phyloP scores from a whole-genome alignment of 1,140 invertebrate species.

The Microvelia longipes region DNA sequence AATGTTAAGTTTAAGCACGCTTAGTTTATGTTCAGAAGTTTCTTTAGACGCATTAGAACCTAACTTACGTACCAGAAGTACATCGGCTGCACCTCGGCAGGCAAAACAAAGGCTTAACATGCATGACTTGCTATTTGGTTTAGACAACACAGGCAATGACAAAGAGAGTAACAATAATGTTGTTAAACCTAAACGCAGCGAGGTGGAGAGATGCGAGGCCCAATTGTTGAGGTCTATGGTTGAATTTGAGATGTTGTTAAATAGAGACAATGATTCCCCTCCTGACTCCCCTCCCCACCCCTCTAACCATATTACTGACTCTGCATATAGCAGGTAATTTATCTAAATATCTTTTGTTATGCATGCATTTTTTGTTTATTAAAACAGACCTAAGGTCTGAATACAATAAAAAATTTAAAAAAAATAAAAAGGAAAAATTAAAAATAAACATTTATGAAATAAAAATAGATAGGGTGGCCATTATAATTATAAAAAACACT shows the following conservation, averaged over 20 bases:
- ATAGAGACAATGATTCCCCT: slow-evolving; percentile 4
- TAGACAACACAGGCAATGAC: slow-evolving; percentile 1
- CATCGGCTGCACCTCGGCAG: neutral
- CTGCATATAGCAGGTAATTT: slow-evolving; percentile 49
- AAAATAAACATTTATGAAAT: too few relatives aligned
- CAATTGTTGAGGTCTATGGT: slow-evolving; percentile 24
- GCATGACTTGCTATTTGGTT: slow-evolving; percentile 18
- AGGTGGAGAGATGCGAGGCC: slow-evolving; percentile 20
- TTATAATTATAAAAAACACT: too few relatives aligned
- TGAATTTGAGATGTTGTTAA: slow-evolving; percentile 24
- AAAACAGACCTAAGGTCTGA: too few relatives aligned
- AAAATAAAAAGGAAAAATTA: too few relatives aligned
- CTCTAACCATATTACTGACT: slow-evolving; percentile 38
- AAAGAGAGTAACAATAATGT: neutral
- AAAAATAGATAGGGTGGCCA: too few relatives aligned
- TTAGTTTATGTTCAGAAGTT: slow-evolving; percentile 33
- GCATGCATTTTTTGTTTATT: neutral
- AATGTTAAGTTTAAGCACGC: slow-evolving; percentile 29
- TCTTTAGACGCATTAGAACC: slow-evolving; percentile 22
- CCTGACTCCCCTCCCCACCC: slow-evolving; percentile 9
- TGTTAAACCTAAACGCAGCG: neutral
- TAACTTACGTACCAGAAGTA: slow-evolving; percentile 13
- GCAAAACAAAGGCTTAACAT: slow-evolving; percentile 15
- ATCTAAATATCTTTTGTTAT: neutral
- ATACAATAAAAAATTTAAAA: too few relatives aligned